Base-by-base conservation (phyloP, 2,113 vertebrate species). In the Corythornis madagascariensis region DNA sequence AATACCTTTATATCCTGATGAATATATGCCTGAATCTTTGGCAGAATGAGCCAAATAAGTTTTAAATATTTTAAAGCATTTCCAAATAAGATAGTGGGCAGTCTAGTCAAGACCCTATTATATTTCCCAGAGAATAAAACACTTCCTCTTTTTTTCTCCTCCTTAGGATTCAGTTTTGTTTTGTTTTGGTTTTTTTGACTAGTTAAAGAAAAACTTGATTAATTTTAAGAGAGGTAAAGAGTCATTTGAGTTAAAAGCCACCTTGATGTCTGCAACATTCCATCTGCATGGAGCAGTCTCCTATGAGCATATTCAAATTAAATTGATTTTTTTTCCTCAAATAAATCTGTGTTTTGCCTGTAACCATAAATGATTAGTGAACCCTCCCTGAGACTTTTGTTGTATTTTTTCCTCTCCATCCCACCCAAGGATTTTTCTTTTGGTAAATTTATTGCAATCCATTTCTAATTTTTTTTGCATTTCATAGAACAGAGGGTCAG, bases 41-140 rank as follows among this genome's bases (percentile, higher is more conserved):
- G 24, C 40, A 86, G 84, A 93, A 80, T 48, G 22, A 82, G 25
- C 26, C 63, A 96, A 92, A 93, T 69, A 76, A 73, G 70, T 85
- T 94, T 82, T 87, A 91, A 94, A 96, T 96, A 85, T 92, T 92
- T 90, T 64, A 96, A 89, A 90, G 3, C 53, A 69, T 88, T 92
- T 93, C 71, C 91, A 82, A 93, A 75, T 83, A 61, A 86, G 29
- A 42, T 28, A 66, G 14, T 29, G 20, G 5, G 26, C 18, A 89
- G 19, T 26, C 43, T 43, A 55, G 42, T 69, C 31, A 20, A 33
- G 16, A 29, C 52, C 33, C 12, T 66, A 3, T n/a, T n/a, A n/a
- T n/a, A n/a, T 33, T 66, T 13, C 11, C 3, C 22, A 57, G 16
- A 13, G 33, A 52, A 63, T 66, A 59, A 56, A 60, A 61, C 2